These are phyloP conservation scores for Lycaena phlaeas DNA, from an alignment of 2,888 invertebrate species.

Conservation along the genomic window DNA sequence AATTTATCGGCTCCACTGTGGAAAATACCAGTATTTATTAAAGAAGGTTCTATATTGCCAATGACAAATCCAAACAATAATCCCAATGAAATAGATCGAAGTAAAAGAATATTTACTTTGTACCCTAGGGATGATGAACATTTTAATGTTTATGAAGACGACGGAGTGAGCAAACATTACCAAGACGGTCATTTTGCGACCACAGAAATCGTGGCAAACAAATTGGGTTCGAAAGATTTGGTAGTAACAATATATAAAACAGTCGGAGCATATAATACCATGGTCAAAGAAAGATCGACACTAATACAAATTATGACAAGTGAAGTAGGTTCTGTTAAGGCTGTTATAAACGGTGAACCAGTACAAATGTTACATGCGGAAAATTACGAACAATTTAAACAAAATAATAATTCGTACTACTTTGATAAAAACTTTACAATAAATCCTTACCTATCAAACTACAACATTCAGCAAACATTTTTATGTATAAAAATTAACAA, in stretches of 20 bases:
- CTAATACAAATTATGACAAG: conserved; percentile 43
- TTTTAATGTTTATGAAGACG: conserved; percentile 55
- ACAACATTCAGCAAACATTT: conserved; percentile 32
- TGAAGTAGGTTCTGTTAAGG: conserved; percentile 35
- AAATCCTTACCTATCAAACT: conserved; percentile 40
- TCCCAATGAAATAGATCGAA: conserved; percentile 41
- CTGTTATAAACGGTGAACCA: conserved; percentile 34
- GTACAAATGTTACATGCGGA: conserved; percentile 32
- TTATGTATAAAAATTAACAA: conserved; percentile 45
- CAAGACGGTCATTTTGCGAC: conserved; percentile 33
- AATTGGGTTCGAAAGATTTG: conserved; percentile 35
- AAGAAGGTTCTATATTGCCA: conserved; percentile 58
- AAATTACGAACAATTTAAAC: conserved; percentile 36
- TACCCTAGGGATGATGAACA: conserved; percentile 42
- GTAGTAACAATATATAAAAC: conserved; percentile 41
- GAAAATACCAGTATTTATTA: conserved; percentile 57
- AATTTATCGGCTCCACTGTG: conserved; percentile 45
- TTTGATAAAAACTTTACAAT: conserved; percentile 36
- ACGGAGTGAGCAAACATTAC: conserved; percentile 47
- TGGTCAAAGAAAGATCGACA: conserved; percentile 41
- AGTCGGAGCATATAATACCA: conserved; percentile 37
- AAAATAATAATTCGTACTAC: conserved; percentile 37
- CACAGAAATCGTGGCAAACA: conserved; percentile 35
- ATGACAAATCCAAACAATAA: conserved; percentile 54
- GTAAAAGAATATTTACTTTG: conserved; percentile 39